Evolutionary conservation across 2,888 invertebrate species (phyloP).

Genomic region (Pyrocoelia pectoralis): DNA sequence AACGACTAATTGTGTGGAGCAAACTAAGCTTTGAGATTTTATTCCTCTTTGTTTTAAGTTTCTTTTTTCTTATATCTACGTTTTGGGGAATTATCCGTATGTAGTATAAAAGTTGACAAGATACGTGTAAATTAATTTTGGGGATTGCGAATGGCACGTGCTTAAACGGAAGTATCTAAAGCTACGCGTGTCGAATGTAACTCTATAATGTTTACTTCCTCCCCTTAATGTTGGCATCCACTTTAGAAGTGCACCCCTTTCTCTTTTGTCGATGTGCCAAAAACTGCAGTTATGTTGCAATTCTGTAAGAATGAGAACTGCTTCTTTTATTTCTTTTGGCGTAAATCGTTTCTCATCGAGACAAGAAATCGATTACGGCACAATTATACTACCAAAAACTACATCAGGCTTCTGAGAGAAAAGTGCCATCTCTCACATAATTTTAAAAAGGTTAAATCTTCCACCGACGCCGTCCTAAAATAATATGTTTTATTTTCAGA

Average conservation of each 20-base stretch:
- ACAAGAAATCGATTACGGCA: constrained; percentile 14
- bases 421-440: no score
- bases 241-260: constrained; percentile 26
- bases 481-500: no score
- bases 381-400: no score
- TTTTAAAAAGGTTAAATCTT: no score
- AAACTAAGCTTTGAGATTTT: constrained; percentile 17
- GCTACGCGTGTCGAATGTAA: constrained; percentile 32
- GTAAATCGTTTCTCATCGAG: background rate
- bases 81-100: background rate
- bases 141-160: constrained; percentile 22
- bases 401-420: no score
- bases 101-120: background rate
- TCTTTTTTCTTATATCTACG: constrained; percentile 7
- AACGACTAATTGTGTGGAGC: constrained; percentile 34
- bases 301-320: background rate
- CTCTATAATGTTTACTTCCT: constrained; percentile 28
- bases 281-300: constrained; percentile 7
- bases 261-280: background rate
- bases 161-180: constrained; percentile 30
- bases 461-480: no score
- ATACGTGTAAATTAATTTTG: constrained; percentile 10
- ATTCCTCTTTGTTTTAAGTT: constrained; percentile 16
- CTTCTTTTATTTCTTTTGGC: background rate
- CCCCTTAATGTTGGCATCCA: constrained; percentile 15